Conservation (phyloP, 2,888 invertebrate genomes). For the Panzeria rudis region DNA sequence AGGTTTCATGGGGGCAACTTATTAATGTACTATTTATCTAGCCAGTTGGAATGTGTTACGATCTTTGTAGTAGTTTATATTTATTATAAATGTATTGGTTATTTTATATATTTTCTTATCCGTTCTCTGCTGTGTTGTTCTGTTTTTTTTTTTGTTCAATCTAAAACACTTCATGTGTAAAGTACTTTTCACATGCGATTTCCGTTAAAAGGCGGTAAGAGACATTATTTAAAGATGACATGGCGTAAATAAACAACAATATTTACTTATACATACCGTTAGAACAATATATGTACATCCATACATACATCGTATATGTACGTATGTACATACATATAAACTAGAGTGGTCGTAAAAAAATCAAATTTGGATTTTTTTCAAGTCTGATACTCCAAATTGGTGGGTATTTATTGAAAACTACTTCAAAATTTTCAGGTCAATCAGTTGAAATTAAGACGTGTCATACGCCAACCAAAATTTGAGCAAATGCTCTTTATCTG, state of each 20-base stretch:
- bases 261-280: conserved; percentile 17
- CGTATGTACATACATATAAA: no score
- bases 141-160: conserved; percentile 31
- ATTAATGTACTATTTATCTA: conserved; percentile 36
- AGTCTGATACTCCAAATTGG: no score
- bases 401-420: no score
- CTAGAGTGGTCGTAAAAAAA: no score
- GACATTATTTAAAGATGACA: conserved; percentile 81
- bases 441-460: no score
- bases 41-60: conserved; percentile 28
- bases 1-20: conserved; percentile 36
- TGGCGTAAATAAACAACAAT: conserved; percentile 74
- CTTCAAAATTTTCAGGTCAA: no score
- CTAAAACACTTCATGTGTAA: conserved; percentile 75
- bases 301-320: neutral
- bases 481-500: no score
- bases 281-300: neutral
- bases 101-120: neutral
- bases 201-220: conserved; percentile 81
- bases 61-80: conserved; percentile 6
- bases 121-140: neutral
- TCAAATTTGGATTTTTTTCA: no score
- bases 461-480: no score
- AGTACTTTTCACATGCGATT: conserved; percentile 81
- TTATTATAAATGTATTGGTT: conserved; percentile 8